A percentile compares a stretch with the other conserved stretches of the same genome.
These are phyloP conservation scores for Pegoplata infirma DNA, from an alignment of 2,888 invertebrate species.

Conservation along the genomic window DNA sequence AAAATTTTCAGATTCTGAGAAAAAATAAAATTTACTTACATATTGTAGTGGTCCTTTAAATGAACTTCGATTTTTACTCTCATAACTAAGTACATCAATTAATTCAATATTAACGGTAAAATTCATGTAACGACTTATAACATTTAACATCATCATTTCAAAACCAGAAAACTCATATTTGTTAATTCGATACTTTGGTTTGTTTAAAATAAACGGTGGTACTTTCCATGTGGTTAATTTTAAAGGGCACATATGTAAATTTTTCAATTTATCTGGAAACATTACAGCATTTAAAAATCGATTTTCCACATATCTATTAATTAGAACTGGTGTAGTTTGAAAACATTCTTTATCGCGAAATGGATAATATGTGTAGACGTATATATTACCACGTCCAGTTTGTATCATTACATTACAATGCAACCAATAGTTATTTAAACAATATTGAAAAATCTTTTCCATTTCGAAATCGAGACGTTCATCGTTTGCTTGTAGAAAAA, in stretches of 20 bases:
- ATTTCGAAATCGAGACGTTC: conserved; percentile 66
- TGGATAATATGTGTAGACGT: conserved; percentile 71
- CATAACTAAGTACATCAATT: conserved; percentile 37
- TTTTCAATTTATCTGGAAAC: conserved; percentile 68
- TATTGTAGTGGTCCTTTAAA: neutral
- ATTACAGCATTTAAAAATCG: conserved; percentile 61
- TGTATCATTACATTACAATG: conserved; percentile 72
- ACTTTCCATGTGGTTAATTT: conserved; percentile 54
- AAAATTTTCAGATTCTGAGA: no score
- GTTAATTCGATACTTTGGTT: neutral
- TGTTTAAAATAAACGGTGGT: conserved; percentile 48
- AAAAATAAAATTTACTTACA: conserved; percentile 6
- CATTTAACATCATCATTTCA: conserved; percentile 65
- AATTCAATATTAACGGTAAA: conserved; percentile 63
- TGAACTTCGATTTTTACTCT: conserved; percentile 12
- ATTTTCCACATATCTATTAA: conserved; percentile 65
- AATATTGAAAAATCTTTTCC: no score
- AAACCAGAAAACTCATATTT: conserved; percentile 59
- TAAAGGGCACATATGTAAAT: conserved; percentile 66
- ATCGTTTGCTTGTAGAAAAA: conserved; percentile 70
- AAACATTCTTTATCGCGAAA: conserved; percentile 65
- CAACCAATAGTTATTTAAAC: conserved; percentile 71
- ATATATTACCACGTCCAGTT: conserved; percentile 66
- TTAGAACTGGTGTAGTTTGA: conserved; percentile 51
- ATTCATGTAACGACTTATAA: conserved; percentile 66